Evolutionary conservation across 2,113 vertebrate species (phyloP).

Genomic region (Prunella fulvescens): DNA sequence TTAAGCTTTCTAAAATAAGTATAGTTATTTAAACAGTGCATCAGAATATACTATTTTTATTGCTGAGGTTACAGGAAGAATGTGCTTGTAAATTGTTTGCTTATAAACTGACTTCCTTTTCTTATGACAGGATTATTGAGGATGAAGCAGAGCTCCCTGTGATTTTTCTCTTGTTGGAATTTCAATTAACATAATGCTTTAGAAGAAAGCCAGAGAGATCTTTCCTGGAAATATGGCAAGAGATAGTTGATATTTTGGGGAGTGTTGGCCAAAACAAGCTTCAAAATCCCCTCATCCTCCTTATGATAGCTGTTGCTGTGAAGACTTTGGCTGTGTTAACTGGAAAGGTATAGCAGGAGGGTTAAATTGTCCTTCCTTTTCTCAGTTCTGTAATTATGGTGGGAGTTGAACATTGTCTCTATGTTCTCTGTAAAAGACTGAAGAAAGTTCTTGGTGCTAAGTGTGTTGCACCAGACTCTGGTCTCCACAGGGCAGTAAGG

Average conservation of each 20-base stretch:
- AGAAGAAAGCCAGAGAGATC: neutral
- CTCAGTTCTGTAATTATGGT: neutral
- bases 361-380: neutral
- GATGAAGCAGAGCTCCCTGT: neutral
- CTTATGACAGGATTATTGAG: neutral
- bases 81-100: neutral
- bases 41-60: neutral
- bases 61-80: neutral
- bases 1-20: neutral
- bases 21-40: neutral
- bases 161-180: neutral
- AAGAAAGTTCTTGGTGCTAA: neutral
- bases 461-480: neutral
- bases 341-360: neutral
- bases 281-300: neutral
- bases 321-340: neutral
- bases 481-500: neutral
- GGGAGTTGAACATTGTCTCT: neutral
- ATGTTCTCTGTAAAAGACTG: neutral
- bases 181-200: neutral
- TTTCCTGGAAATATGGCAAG: neutral
- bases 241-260: neutral
- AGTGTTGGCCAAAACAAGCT: neutral
- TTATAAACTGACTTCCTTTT: neutral
- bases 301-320: neutral